Base-by-base conservation (phyloP, 2,888 invertebrate genomes). In the Nymphalis c-album region DNA sequence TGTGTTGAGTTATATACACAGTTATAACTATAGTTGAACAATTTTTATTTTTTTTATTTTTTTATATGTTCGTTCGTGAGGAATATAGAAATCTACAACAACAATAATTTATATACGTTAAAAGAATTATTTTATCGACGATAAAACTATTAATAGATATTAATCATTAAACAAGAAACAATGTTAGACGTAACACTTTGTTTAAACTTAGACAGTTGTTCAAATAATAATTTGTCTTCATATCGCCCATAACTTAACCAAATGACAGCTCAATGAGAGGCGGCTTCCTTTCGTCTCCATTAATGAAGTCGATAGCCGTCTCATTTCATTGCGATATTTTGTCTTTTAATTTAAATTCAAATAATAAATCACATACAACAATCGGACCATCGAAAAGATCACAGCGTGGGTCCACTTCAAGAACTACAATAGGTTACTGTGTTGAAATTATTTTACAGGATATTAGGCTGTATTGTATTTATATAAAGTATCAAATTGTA, bases 341-440 rank as follows among this genome's bases (percentile, higher is more conserved):
- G 22, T 60, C 35, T 61, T 60, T 20, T 60, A 18, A 40, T 13
- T 40, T 40, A 13, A 40, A 40, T 45, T 59, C 59, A 47, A n/a
- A 64, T 46, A 22, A 58, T 46, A 55, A 60, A 31, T 64, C 57
- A 45, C 58, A 64, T 57, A 59, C 13, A 53, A 16, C 20, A 17
- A 17, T 53, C 18, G 31, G 53, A 61, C 64, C 59, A 51, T 53
- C 61, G 51, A 60, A 40, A 58, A 60, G 60, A 68, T 66, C 70
- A 63, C 75, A 74, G 77, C 75, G 72, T 69, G 76, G 64, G 74
- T 73, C 80, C 76, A 77, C 76, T 78, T 73, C 51, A 58, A 51
- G 35, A 46, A 55, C 40, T 26, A 63, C 40, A 60, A 64, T 61
- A 31, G 40, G 22, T 20, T 26, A 58, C 50, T 60, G n/a, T 45